Conservation (phyloP, 2,113 vertebrate genomes). For the Phrynosoma blainvillii region DNA sequence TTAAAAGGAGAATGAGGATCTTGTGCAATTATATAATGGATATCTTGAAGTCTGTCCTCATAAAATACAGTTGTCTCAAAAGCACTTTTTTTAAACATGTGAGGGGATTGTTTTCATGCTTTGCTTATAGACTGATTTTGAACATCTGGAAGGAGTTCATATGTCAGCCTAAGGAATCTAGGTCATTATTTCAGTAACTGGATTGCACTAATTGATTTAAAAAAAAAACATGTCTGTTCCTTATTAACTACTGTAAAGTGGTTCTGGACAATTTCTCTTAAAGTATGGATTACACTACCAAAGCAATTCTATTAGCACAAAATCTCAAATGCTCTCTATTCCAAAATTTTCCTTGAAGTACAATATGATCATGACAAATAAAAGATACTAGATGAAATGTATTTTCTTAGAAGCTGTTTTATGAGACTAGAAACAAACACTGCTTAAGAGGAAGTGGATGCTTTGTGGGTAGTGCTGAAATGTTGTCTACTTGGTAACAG, state of each 20-base stretch:
- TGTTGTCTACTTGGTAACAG: background rate
- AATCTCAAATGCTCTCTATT: background rate
- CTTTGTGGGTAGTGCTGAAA: background rate
- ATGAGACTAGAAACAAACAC: conserved; percentile 1
- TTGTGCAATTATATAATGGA: background rate
- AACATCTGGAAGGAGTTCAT: background rate
- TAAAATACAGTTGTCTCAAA: background rate
- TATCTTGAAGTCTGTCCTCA: background rate
- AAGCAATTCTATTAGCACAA: conserved; percentile 5
- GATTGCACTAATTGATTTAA: background rate
- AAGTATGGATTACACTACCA: background rate
- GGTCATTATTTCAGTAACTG: background rate
- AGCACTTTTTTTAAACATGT: background rate
- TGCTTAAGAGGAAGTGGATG: background rate
- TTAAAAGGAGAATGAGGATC: background rate
- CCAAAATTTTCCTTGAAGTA: background rate
- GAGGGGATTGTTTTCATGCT: no score
- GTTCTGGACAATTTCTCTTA: background rate
- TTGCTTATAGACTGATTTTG: background rate
- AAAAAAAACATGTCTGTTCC: background rate
- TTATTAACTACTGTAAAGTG: background rate
- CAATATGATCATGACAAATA: background rate
- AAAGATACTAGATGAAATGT: background rate
- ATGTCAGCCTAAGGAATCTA: background rate
- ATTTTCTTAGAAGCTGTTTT: background rate